Evolutionary conservation across 2,888 invertebrate species (phyloP), one percentile per base, ranked within the genome.

Genomic region (Rapana venosa): DNA sequence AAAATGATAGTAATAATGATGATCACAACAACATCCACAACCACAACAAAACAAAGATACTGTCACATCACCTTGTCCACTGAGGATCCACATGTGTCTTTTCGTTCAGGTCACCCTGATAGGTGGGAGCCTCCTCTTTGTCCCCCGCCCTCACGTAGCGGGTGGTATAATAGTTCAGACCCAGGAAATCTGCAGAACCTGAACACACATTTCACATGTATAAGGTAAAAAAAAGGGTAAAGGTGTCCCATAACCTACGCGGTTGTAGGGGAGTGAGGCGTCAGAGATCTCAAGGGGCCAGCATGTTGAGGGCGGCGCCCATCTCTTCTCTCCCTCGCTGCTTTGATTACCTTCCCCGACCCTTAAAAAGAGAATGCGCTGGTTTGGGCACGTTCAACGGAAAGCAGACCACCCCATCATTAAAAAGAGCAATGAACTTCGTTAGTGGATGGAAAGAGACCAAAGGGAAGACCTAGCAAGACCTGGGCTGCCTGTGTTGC

Each of bases 141-240:
- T 70, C 58, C 26, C 91, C 89, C 36, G 77, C 87, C 0, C 87
- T 90, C 6, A 91, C 90, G 66, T 91, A 89, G 26, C 91, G 90
- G 17, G 92, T 90, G 8, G 97, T 97, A 94, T 98, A 98, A 90
- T 97, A 97, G 94, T 98, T 98, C 35, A 98, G 94, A 0, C 98
- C 98, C 88, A 98, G 96, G 96, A 97, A 98, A 94, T 98, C 98
- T 1, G 97, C 96, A 0, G 97, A 97, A 94, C 96, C 97, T 96
- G 88, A 32, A 32, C 15, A n/a, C 6, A n/a, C 11, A n/a, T n/a
- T n/a, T 11, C n/a, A 32, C 32, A 20, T 32, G 4, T 2, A 32
- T 77, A 11, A 30, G 22, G 32, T 30, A 30, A n/a, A 77, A 8
- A 32, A 77, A 77, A n/a, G 77, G 8, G 58, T 13, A 58, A 58